These are phyloP conservation scores for Opisthograptis luteolata DNA, from an alignment of 2,888 invertebrate species.

Conservation along the genomic window DNA sequence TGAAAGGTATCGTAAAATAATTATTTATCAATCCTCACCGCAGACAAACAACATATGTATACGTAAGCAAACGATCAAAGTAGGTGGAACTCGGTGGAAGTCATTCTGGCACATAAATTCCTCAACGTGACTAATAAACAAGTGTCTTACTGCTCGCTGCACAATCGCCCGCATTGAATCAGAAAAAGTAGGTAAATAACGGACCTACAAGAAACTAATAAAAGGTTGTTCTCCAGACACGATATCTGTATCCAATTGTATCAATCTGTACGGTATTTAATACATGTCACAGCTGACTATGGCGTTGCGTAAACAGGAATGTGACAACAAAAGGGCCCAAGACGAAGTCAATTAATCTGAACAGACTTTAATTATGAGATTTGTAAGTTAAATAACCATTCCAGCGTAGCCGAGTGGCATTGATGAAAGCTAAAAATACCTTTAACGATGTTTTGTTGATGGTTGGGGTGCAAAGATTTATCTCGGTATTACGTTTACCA, in stretches of 20 bases:
- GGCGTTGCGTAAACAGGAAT: constrained; percentile 32
- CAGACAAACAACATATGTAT: too few relatives aligned
- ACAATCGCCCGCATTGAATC: constrained; percentile 21
- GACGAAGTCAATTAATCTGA: constrained; percentile 34
- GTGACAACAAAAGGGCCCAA: constrained; percentile 35
- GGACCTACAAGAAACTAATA: constrained; percentile 15
- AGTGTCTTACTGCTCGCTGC: constrained; percentile 8
- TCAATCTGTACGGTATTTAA: constrained; percentile 20
- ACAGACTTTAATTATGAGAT: constrained; percentile 32
- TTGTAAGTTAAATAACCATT: constrained; percentile 30
- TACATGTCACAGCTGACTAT: constrained; percentile 26
- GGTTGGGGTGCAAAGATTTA: constrained; percentile 7
- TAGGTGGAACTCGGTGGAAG: constrained; percentile 17
- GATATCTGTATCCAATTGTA: constrained; percentile 22
- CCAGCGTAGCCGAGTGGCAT: constrained; percentile 29
- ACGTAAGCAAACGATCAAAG: constrained; percentile 13
- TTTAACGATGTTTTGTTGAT: constrained; percentile 11
- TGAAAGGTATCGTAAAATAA: constrained; percentile 8
- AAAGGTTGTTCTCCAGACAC: constrained; percentile 17
- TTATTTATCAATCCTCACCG: constrained; percentile 11
- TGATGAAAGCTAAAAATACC: constrained; percentile 35
- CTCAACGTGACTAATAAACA: constrained; percentile 27
- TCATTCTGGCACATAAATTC: constrained; percentile 26
- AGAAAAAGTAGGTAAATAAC: constrained; percentile 28
- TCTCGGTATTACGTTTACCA: constrained; percentile 8